Percentiles rank a stretch among this genome's conserved stretches.
Conservation (phyloP, 1,140 invertebrate species). For the Heliconius hermathena region DNA sequence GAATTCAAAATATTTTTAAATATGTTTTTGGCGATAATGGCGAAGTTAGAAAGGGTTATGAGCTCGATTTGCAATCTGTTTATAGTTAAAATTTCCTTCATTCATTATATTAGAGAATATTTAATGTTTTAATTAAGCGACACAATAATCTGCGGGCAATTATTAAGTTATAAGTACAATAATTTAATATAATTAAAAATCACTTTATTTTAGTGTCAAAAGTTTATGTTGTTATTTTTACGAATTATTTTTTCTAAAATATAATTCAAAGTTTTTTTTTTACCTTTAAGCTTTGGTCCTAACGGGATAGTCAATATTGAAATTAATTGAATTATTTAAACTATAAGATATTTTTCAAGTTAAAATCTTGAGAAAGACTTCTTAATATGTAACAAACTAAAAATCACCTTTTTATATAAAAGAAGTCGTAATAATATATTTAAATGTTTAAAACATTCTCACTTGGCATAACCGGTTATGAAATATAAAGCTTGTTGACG, state of each 20-base stretch:
- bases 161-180: too few species aligned
- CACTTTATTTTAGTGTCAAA: too few species aligned
- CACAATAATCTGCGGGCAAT: too few species aligned
- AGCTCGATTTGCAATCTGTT: background rate
- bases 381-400: background rate
- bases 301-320: too few species aligned
- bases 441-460: constrained; percentile 22
- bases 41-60: background rate
- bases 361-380: background rate
- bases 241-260: too few species aligned
- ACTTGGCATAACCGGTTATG: constrained; percentile 17
- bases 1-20: background rate
- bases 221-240: too few species aligned
- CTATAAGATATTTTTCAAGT: background rate
- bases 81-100: background rate
- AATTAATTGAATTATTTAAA: too few species aligned
- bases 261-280: too few species aligned
- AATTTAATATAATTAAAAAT: too few species aligned
- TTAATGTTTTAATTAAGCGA: background rate
- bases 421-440: background rate
- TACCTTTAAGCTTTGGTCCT: too few species aligned
- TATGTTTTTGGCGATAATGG: background rate
- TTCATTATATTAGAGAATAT: background rate
- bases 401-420: background rate
- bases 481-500: constrained; percentile 7